These are phyloP conservation scores for Tadarida brasiliensis DNA, from an alignment of 2,797 vertebrate species.

Conservation along the genomic window DNA sequence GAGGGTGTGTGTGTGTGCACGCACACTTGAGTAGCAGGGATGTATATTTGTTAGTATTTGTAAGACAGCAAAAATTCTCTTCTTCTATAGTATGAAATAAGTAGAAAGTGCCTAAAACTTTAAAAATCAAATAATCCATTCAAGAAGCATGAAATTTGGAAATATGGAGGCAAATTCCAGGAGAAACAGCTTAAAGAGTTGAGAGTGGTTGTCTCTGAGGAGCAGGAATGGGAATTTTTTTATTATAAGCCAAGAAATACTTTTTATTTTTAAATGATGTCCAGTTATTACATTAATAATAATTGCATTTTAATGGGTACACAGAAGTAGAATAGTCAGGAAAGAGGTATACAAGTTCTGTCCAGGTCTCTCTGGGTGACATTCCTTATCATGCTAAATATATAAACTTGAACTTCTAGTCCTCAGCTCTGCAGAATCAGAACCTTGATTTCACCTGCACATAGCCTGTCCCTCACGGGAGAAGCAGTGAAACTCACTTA, in stretches of 20 bases:
- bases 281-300: slow-evolving; percentile 38
- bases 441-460: slow-evolving; percentile 41
- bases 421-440: background rate
- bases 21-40: background rate
- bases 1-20: background rate
- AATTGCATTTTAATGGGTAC: background rate
- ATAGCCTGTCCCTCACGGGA: background rate
- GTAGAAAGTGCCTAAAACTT: slow-evolving; percentile 19
- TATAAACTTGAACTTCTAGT: slow-evolving; percentile 36
- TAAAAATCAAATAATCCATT: background rate
- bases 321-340: background rate
- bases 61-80: background rate
- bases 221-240: slow-evolving; percentile 26
- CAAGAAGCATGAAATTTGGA: background rate
- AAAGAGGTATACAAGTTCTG: background rate
- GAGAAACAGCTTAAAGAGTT: background rate
- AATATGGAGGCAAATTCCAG: background rate
- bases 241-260: slow-evolving; percentile 9
- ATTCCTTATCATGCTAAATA: background rate
- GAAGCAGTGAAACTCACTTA: background rate
- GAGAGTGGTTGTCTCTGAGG: background rate
- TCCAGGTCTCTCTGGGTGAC: background rate
- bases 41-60: background rate
- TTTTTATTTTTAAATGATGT: slow-evolving; percentile 62
- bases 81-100: background rate